phyloP scores from a whole-genome alignment of 2,888 invertebrate genomes.

The Ctena decussata region DNA sequence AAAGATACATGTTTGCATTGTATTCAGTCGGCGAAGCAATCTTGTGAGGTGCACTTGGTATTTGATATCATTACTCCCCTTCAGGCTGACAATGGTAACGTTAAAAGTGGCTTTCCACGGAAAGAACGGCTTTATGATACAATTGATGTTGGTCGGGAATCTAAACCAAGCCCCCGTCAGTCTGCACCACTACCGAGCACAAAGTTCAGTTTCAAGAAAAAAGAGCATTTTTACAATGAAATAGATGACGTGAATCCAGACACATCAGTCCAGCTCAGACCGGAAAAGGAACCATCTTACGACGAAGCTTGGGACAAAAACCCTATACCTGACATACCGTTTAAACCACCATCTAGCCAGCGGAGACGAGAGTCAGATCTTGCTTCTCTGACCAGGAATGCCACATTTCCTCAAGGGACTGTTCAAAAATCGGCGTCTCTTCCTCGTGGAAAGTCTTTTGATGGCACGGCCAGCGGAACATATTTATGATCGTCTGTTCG shows the following conservation, averaged over 20 bases:
- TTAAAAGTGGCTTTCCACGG: too few relatives aligned
- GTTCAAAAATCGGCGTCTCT: background rate
- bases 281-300: background rate
- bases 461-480: background rate
- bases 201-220: background rate
- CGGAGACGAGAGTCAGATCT: background rate
- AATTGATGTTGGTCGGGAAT: background rate
- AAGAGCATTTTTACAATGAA: background rate
- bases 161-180: too few relatives aligned
- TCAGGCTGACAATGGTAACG: too few relatives aligned
- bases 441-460: background rate
- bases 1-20: too few relatives aligned
- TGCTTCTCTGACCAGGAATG: background rate
- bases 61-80: too few relatives aligned
- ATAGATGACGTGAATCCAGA: background rate
- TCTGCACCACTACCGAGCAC: background rate
- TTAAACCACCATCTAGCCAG: background rate
- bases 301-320: background rate
- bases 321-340: background rate
- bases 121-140: background rate
- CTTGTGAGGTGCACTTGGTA: too few relatives aligned
- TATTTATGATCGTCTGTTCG: too few relatives aligned
- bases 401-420: background rate
- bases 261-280: background rate
- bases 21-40: too few relatives aligned